Base-by-base conservation (phyloP, 2,888 invertebrate species). In the Azorinus chamasolen region DNA sequence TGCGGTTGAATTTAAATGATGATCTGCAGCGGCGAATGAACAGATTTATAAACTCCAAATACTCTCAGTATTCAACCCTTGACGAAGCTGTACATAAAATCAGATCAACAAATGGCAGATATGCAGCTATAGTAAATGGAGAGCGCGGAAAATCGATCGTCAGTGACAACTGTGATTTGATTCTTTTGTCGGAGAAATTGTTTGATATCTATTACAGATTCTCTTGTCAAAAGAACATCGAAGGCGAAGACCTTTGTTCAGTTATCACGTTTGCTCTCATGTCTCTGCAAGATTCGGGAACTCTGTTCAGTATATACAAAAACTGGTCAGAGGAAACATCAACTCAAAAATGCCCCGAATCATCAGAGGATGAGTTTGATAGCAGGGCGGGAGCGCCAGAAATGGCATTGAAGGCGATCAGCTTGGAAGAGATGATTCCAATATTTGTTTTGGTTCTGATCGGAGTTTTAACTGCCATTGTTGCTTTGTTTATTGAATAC, bases 101-200 rank as follows among this genome's bases (percentile, higher is more conserved):
- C 8, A 22, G 46, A 24, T 41, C 50, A 5, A 20, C 14, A 14
- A 50, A 69, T 2, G 18, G 46, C 10, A 12, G 24, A 1, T 75
- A 50, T 61, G 75, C 70, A 10, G 75, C 75, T 32, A 55, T 75
- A 43, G 64, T 75, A 8, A 46, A 59, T 20, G 75, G 75, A 10
- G 45, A 27, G 4, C 43, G 64, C 2, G 75, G 70, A 1, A 53
- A 75, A 46, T 59, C 64, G 25, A 12, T 59, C 6, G 39, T 48
- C 2, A 64, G 51, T 25, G 14, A 55, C 6, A 27, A 69, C 20
- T 75, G 75, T 37, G 65, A 70, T 18, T 20, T 75, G 22, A 48
- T 75, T 46, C 22, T 75, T n/a, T 50, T 75, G 18, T 45, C 41
- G 16, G 75, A 75, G 16, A 39, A 70, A 48, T 20, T 75, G 32